These are phyloP conservation scores for Yponomeuta malinellus DNA, from an alignment of 2,888 invertebrate species.

Conservation along the genomic window DNA sequence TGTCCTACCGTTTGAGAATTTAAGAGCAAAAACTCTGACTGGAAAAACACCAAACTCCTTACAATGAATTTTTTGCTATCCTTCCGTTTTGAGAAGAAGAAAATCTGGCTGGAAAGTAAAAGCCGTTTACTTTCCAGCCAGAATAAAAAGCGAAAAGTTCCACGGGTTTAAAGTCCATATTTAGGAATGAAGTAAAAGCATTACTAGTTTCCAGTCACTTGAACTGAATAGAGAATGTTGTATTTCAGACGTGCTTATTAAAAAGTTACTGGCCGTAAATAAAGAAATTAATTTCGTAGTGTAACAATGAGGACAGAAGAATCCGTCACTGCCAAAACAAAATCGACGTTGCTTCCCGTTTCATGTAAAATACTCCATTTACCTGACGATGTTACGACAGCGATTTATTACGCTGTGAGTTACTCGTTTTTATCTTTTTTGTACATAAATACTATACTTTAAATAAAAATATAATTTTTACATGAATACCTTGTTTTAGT, in stretches of 20 bases:
- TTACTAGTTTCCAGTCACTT: no score
- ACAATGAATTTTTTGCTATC: not conserved
- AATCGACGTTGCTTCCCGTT: not conserved
- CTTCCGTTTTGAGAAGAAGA: not conserved
- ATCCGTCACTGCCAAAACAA: not conserved
- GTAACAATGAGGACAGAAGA: not conserved
- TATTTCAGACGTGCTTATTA: not conserved
- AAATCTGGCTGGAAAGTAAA: not conserved
- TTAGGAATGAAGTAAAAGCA: no score
- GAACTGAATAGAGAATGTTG: no score
- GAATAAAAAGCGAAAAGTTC: not conserved
- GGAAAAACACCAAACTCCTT: not conserved
- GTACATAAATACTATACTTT: constrained; percentile 4
- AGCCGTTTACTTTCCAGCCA: not conserved
- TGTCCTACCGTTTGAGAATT: constrained; percentile 9
- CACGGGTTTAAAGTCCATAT: no score
- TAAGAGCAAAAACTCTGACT: not conserved
- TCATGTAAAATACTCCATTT: not conserved
- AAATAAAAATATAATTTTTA: constrained; percentile 4
- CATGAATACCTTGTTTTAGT: not conserved
- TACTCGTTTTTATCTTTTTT: not conserved
- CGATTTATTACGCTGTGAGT: constrained; percentile 5
- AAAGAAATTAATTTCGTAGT: not conserved
- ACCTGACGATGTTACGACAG: constrained; percentile 3
- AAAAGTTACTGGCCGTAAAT: not conserved